Evolutionary conservation across 2,113 vertebrate genomes (phyloP).

Genomic region (Ascaphus truei): DNA sequence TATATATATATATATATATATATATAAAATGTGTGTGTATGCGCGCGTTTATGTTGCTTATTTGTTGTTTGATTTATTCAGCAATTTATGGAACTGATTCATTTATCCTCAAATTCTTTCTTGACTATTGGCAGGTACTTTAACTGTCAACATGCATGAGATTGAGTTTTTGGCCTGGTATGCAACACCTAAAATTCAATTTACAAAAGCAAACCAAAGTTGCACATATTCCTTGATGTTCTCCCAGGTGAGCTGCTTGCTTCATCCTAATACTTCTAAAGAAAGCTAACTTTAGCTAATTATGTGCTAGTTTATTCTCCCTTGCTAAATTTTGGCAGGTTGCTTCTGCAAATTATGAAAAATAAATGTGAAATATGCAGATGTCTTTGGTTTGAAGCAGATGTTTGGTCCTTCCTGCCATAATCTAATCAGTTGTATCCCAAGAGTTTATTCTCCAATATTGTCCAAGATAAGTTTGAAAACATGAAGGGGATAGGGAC

Average conservation of each 20-base stretch:
- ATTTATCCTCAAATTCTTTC: constrained; percentile 4
- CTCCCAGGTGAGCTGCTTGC: constrained; percentile 76
- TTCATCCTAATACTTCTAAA: constrained; percentile 90
- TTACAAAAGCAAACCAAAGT: constrained; percentile 63
- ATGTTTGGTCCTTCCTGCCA: constrained; percentile 93
- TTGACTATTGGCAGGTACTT: constrained; percentile 35
- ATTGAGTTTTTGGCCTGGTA: constrained; percentile 44
- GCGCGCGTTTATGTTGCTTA: no score
- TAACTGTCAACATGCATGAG: constrained; percentile 28
- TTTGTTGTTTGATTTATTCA: constrained; percentile 6
- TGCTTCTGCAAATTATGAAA: constrained; percentile 98
- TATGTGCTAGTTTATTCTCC: constrained; percentile 81
- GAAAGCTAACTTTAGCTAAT: constrained; percentile 97
- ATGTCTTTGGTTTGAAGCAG: constrained; percentile 99
- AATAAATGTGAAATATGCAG: constrained; percentile 99
- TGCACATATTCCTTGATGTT: constrained; percentile 60
- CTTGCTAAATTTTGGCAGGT: constrained; percentile 91
- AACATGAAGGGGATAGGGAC: constrained; percentile 62
- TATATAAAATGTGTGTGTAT: no score
- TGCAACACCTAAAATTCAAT: constrained; percentile 53
- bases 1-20: no score
- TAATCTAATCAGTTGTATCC: constrained; percentile 92
- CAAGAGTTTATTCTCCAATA: constrained; percentile 59
- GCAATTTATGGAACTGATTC: not conserved
- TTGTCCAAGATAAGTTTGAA: constrained; percentile 75